phyloP scores from a whole-genome alignment of 2,888 invertebrate genomes.

The Cheilosia vulpina region DNA sequence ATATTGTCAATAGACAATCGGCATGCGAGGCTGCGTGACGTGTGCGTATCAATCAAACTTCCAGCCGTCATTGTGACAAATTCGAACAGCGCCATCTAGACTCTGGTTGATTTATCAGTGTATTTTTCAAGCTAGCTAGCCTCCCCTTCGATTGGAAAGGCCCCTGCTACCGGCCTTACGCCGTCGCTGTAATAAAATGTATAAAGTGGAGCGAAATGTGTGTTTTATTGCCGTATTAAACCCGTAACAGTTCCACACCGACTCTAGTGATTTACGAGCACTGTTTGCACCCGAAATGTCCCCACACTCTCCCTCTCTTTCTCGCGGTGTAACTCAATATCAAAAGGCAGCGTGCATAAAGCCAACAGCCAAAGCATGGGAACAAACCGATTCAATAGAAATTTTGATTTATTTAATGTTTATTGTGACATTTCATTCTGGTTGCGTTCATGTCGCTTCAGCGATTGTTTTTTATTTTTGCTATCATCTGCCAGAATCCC shows the following conservation, averaged over 20 bases:
- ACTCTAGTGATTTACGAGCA: conserved; percentile 68
- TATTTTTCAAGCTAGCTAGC: conserved; percentile 12
- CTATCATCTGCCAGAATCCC: conserved; percentile 57
- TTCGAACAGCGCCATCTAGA: conserved; percentile 76
- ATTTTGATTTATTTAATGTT: conserved; percentile 73
- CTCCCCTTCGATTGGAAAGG: conserved; percentile 9
- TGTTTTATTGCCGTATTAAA: conserved; percentile 74
- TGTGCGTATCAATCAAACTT: conserved; percentile 77
- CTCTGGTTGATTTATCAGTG: conserved; percentile 41
- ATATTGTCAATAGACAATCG: conserved; percentile 71
- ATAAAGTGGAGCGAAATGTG: conserved; percentile 71
- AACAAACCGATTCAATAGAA: conserved; percentile 69
- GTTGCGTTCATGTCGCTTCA: conserved; percentile 49
- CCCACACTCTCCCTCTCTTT: conserved; percentile 14
- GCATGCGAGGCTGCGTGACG: conserved; percentile 77
- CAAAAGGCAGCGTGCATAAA: conserved; percentile 58
- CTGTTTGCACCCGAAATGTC: conserved; percentile 57
- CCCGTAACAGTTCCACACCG: conserved; percentile 69
- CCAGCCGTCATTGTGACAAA: conserved; percentile 74
- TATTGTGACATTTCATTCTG: conserved; percentile 51
- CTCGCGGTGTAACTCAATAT: conserved; percentile 48
- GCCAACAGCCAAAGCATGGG: conserved; percentile 62
- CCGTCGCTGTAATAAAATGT: conserved; percentile 53
- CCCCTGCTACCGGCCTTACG: neutral
- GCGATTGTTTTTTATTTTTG: conserved; percentile 25